Evolutionary conservation across 2,113 vertebrate species (phyloP), one percentile per base, ranked within the genome.

Genomic region (Scartelaos histophorus): DNA sequence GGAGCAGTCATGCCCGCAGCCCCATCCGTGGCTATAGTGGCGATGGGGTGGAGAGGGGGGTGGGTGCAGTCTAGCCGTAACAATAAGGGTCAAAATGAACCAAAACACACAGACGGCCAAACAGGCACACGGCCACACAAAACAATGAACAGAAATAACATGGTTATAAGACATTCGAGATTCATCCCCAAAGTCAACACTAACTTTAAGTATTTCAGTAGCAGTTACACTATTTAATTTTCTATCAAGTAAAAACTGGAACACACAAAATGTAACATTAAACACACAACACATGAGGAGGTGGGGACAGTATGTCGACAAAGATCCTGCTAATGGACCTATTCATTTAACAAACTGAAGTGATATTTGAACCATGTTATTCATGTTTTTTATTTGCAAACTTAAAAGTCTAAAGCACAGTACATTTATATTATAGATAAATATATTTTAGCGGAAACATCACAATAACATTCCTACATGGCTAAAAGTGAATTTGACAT

Each of bases 1-100:
- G 95, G 93, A 94, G 96, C 93, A 92, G 95, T 96, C 94, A 95
- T 93, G 91, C 95, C 95, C 94, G 96, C 94, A 86, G 95, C 95
- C 91, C 95, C 97, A 94, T 98, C 97, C 92, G 97, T 95, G 87
- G 96, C 95, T 91, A 94, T 94, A 84, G 94, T 95, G 95, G 96
- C 91, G 93, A 96, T 95, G 95, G 95, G 95, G 92, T 95, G 95
- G 94, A 94, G 94, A 89, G 96, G 94, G 93, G 95, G 95, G 95
- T 96, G 96, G 94, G 96, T 95, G 94, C 93, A 95, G 93, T 95
- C 97, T 96, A 96, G 94, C 92, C 92, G 92, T 94, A 81, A 95
- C 95, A 95, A 96, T 94, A 95, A 91, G 71, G 82, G 81, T 71
- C 82, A 5, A 89, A 80, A 92, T 85, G 69, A 85, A 88, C 78